phyloP scores from a whole-genome alignment of 2,113 vertebrate species.

The Periophthalmodon schlosseri region DNA sequence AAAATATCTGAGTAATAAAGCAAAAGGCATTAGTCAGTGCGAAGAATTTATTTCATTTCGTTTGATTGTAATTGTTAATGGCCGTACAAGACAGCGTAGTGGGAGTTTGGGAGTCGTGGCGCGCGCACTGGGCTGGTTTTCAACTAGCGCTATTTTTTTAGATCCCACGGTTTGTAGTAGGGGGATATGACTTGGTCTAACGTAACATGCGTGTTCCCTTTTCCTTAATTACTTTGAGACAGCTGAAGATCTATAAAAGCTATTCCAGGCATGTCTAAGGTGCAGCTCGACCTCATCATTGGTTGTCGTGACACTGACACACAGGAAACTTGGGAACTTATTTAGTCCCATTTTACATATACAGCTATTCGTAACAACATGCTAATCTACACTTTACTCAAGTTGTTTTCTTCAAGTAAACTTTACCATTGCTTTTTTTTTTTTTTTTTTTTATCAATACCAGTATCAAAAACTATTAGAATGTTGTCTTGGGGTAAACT shows the following conservation, averaged over 20 bases:
- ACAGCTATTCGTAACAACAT: not conserved
- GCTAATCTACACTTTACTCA: not conserved
- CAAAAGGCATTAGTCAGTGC: conserved; percentile 53
- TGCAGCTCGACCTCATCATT: not conserved
- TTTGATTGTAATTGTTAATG: conserved; percentile 13
- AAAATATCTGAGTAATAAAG: conserved; percentile 21
- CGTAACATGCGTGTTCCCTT: conserved; percentile 12
- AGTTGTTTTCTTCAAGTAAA: not conserved
- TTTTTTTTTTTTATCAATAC: too few relatives aligned
- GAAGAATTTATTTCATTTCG: conserved; percentile 21
- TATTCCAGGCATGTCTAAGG: not conserved
- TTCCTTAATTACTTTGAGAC: not conserved
- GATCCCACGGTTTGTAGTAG: conserved; percentile 3
- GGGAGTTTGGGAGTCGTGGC: conserved; percentile 37
- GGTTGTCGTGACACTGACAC: conserved; percentile 25
- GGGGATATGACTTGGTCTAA: conserved; percentile 1
- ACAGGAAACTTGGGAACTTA: not conserved
- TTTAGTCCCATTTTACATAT: not conserved
- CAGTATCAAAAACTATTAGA: too few relatives aligned
- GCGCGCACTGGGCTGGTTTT: not conserved
- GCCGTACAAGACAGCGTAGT: conserved; percentile 19
- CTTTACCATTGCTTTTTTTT: too few relatives aligned
- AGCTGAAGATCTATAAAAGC: not conserved
- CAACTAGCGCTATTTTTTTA: conserved; percentile 28
- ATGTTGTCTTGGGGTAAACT: too few relatives aligned